Evolutionary conservation across 2,797 vertebrate genomes (phyloP), one percentile per base, ranked within the genome.

Genomic region (Semotilus atromaculatus): DNA sequence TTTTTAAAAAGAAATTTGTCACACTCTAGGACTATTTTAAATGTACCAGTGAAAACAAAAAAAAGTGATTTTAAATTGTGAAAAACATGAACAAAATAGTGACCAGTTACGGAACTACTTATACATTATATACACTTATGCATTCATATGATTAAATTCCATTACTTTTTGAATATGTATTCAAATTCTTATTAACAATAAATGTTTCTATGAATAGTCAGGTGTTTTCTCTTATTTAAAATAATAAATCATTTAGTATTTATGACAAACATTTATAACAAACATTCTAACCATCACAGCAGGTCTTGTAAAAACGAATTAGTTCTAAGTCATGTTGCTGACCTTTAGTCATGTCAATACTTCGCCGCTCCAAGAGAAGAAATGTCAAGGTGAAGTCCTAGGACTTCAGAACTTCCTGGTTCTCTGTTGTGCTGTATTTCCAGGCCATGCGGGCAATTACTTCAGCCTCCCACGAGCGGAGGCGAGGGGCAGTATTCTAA

Each of bases 391-490:
- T 89, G 87, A 88, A 88, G 86, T 72, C 83, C 48, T 80, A 51
- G 80, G 60, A 64, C 79, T 86, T 62, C 34, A 82, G 85, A 43
- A 83, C 87, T 85, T 89, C 71, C 71, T 85, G 53, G 88, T 88
- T 92, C 92, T 89, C 88, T 92, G 91, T 75, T 80, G 88, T 87
- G 90, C 88, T 94, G 93, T 88, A 90, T 90, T 90, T 86, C 58
- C 89, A 86, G 87, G 89, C 90, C 94, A 92, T 94, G 91, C 91
- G 89, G 90, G 91, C 91, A 93, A 92, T 93, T 93, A 93, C 91
- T 89, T 92, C 79, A 88, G 88, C 91, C 93, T 94, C 93, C 92
- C 93, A 93, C 86, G 90, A 92, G 93, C 90, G 90, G 88, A 85
- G 53, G 90, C 79, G 83, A 91, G 89, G 88, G 90, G 86, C 91